Percentiles rank a stretch among this genome's conserved stretches.
Evolutionary conservation across 2,888 invertebrate genomes (phyloP).

Genomic region (Fragum whitleyi): DNA sequence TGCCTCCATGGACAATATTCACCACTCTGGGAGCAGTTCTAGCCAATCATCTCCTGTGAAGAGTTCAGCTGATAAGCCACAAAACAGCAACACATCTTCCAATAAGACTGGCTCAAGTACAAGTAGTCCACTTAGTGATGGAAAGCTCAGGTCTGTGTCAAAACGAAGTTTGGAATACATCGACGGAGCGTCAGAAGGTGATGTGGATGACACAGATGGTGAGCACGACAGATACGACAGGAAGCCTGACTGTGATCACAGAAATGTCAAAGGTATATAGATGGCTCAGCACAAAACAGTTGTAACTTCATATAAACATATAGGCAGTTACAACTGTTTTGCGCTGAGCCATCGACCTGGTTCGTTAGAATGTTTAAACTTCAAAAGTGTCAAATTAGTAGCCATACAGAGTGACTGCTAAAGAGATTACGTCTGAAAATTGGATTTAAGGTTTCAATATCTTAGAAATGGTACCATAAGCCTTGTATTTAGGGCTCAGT

Average conservation of each 20-base stretch:
- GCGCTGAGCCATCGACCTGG: too few species aligned
- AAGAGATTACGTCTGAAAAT: too few species aligned
- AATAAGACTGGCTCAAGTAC: neutral
- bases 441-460: too few species aligned
- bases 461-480: too few species aligned
- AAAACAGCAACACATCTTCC: neutral
- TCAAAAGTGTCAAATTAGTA: too few species aligned
- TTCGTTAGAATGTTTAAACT: too few species aligned
- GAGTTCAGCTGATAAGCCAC: neutral
- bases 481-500: too few species aligned
- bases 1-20: neutral
- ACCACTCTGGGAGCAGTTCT: neutral
- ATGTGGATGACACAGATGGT: neutral
- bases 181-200: conserved; percentile 14
- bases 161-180: conserved; percentile 6
- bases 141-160: neutral
- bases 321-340: too few species aligned
- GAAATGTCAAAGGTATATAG: conserved; percentile 18
- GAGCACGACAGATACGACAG: neutral
- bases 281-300: too few species aligned
- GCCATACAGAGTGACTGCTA: too few species aligned
- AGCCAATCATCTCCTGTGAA: neutral
- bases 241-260: neutral
- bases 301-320: too few species aligned
- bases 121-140: neutral